Conservation (phyloP, 2,888 invertebrate species). For the Campopleginae sp. region DNA sequence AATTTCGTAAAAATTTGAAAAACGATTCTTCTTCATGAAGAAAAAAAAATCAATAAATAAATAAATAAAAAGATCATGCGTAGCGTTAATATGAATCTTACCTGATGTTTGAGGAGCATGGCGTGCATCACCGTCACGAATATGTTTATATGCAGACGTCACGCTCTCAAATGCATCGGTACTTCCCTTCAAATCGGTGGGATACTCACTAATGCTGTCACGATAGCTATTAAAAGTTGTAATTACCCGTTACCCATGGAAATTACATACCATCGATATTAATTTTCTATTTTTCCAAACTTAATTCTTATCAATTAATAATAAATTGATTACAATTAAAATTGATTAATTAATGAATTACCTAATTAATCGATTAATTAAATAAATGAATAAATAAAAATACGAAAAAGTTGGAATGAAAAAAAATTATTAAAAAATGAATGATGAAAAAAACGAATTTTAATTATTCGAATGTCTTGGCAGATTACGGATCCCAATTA, state of each 20-base stretch:
- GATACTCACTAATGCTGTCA: slow-evolving; percentile 90
- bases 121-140: slow-evolving; percentile 86
- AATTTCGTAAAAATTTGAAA: too few species aligned
- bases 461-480: too few species aligned
- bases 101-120: slow-evolving; percentile 88
- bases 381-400: too few species aligned
- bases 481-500: too few species aligned
- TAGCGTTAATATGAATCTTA: slow-evolving; percentile 78
- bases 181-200: slow-evolving; percentile 87
- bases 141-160: slow-evolving; percentile 87
- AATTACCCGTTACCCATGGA: not conserved
- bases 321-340: not conserved
- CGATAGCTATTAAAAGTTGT: slow-evolving; percentile 81
- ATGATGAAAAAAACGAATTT: too few species aligned
- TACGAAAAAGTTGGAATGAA: too few species aligned
- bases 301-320: not conserved
- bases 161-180: slow-evolving; percentile 88
- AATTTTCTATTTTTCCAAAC: not conserved
- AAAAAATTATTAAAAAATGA: too few species aligned
- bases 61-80: not conserved
- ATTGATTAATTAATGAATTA: too few species aligned
- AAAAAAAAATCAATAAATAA: not conserved
- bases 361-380: too few species aligned
- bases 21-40: too few species aligned
- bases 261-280: not conserved